Conservation (phyloP, 2,888 invertebrate species). For the Stegana nigrithorax region DNA sequence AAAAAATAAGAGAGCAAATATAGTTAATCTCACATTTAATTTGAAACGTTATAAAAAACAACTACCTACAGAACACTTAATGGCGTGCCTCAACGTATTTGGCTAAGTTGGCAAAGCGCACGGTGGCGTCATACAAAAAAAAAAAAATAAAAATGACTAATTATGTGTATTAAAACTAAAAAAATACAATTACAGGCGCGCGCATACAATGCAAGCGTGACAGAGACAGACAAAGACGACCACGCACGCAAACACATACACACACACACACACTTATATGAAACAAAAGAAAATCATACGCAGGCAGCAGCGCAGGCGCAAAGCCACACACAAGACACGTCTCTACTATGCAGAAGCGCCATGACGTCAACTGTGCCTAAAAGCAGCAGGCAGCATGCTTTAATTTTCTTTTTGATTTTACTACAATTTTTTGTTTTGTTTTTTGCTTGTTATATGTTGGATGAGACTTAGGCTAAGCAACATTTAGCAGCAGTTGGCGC, state of each 20-base stretch:
- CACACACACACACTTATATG: background rate
- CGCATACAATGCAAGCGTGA: background rate
- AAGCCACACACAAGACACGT: too few species aligned
- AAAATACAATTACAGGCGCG: background rate
- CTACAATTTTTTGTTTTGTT: background rate
- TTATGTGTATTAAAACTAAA: background rate
- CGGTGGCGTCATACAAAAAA: background rate
- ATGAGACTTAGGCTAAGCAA: too few species aligned
- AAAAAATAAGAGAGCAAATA: too few species aligned
- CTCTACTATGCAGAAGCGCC: too few species aligned
- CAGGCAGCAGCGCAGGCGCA: background rate
- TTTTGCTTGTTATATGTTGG: too few species aligned
- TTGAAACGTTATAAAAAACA: slow-evolving; percentile 1
- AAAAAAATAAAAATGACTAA: background rate
- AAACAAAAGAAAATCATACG: background rate
- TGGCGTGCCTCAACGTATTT: background rate
- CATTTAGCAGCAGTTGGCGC: too few species aligned
- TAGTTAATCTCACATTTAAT: too few species aligned
- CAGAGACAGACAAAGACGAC: too few species aligned
- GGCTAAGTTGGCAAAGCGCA: slow-evolving; percentile 13
- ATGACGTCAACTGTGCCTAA: too few species aligned
- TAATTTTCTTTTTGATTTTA: background rate
- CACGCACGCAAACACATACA: background rate
- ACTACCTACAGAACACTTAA: background rate
- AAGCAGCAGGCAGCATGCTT: slow-evolving; percentile 37